phyloP scores from a whole-genome alignment of 2,113 vertebrate species.

The Neomonachus schauinslandi region DNA sequence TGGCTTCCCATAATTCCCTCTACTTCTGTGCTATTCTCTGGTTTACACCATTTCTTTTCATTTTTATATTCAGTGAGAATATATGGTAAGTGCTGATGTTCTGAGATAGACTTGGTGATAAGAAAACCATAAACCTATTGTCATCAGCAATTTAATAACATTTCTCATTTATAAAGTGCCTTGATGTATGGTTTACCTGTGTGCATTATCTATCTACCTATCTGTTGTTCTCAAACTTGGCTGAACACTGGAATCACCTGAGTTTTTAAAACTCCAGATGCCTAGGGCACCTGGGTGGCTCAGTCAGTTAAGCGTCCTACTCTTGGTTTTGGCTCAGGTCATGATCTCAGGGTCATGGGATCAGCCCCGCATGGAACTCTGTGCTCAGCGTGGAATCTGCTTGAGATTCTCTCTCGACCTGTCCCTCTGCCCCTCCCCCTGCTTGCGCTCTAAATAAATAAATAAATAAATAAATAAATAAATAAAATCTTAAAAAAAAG shows the following conservation, averaged over 20 bases:
- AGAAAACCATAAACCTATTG: background rate
- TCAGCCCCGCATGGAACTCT: background rate
- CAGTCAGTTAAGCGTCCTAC: background rate
- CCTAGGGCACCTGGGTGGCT: background rate
- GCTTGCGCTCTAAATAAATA: no score
- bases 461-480: no score
- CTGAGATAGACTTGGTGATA: background rate
- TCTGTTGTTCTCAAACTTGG: background rate
- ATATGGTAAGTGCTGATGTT: background rate
- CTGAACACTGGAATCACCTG: background rate
- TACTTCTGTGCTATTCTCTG: background rate
- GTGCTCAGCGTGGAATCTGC: no score
- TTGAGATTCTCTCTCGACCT: no score
- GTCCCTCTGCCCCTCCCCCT: no score
- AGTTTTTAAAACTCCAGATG: background rate
- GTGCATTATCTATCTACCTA: background rate
- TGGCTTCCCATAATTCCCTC: background rate
- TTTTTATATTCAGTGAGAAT: background rate
- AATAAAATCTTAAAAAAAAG: no score
- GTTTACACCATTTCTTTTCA: background rate
- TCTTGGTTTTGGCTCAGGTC: background rate
- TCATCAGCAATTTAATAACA: background rate
- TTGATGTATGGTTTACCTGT: background rate
- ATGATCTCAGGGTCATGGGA: background rate
- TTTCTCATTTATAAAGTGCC: background rate